Conservation (phyloP, 2,888 invertebrate species). For the Macrosoma leucophasiata region DNA sequence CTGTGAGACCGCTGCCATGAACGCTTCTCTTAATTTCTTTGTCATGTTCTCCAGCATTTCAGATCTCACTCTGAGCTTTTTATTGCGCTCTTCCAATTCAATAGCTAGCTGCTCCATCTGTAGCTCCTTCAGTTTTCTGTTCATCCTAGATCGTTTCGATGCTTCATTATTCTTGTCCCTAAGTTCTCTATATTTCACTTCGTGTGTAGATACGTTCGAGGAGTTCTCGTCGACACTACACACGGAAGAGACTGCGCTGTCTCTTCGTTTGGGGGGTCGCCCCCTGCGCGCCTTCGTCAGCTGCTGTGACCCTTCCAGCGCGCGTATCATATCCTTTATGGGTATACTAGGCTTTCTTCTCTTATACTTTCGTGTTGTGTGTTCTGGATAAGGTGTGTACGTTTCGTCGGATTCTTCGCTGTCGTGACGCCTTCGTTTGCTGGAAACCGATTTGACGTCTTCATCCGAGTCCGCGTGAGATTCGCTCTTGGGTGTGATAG, state of each 20-base stretch:
- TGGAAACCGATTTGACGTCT: constrained; percentile 38
- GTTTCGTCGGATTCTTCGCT: constrained; percentile 67
- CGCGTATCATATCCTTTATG: constrained; percentile 60
- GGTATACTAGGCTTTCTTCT: constrained; percentile 55
- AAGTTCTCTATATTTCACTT: constrained; percentile 78
- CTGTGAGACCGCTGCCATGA: constrained; percentile 79
- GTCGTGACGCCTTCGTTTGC: constrained; percentile 40
- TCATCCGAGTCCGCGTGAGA: constrained; percentile 61
- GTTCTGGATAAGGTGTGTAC: constrained; percentile 54
- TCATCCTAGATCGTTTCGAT: constrained; percentile 83
- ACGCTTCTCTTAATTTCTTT: constrained; percentile 77
- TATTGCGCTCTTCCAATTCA: constrained; percentile 78
- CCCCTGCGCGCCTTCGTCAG: constrained; percentile 63
- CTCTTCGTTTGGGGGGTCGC: constrained; percentile 72
- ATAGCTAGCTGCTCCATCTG: constrained; percentile 72
- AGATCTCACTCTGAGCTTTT: constrained; percentile 78
- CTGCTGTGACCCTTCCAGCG: constrained; percentile 55
- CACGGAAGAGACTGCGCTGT: constrained; percentile 59
- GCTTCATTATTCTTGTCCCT: constrained; percentile 88
- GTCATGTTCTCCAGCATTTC: constrained; percentile 82
- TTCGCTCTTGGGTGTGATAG: constrained; percentile 62
- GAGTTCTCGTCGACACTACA: constrained; percentile 62
- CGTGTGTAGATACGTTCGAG: constrained; percentile 55
- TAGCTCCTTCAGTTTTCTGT: constrained; percentile 77
- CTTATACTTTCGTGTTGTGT: constrained; percentile 47